phyloP scores from a whole-genome alignment of 2,888 invertebrate genomes.

The Dolichomitus sp. region DNA sequence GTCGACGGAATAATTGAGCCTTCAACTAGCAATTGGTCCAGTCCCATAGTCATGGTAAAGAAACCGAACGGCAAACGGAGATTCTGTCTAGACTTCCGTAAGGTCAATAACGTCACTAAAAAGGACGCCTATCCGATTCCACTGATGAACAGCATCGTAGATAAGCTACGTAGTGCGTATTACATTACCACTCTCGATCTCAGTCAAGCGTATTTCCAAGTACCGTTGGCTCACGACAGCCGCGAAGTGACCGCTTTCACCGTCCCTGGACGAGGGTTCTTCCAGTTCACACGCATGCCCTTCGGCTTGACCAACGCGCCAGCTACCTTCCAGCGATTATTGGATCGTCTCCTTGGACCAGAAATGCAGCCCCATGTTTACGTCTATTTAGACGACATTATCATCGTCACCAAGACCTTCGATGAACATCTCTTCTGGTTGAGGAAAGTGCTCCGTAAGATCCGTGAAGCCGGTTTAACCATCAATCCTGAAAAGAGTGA shows the following conservation, averaged over 20 bases:
- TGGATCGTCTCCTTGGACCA: conserved; percentile 72
- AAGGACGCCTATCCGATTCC: conserved; percentile 66
- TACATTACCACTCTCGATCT: conserved; percentile 71
- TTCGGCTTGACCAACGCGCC: conserved; percentile 74
- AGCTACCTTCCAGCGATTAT: conserved; percentile 77
- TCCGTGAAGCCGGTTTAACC: conserved; percentile 71
- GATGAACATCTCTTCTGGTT: conserved; percentile 52
- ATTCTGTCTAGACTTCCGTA: conserved; percentile 4
- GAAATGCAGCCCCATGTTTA: conserved; percentile 59
- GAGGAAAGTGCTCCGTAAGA: conserved; percentile 64
- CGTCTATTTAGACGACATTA: conserved; percentile 67
- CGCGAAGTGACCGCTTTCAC: conserved; percentile 75
- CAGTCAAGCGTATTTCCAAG: too few species aligned
- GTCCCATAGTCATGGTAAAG: conserved; percentile 33
- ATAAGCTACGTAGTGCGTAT: conserved; percentile 68
- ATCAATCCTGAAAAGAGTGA: conserved; percentile 37
- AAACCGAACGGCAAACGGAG: conserved; percentile 3
- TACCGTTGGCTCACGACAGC: conserved; percentile 58
- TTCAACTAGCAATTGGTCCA: conserved; percentile 1
- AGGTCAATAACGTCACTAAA: not conserved
- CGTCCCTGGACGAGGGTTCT: conserved; percentile 73
- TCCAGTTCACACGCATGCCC: conserved; percentile 75
- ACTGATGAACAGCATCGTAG: conserved; percentile 70
- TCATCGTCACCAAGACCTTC: conserved; percentile 58
- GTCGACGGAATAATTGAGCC: conserved; percentile 24